Conservation (phyloP, 1,140 invertebrate species). For the Scylla paramamosain region DNA sequence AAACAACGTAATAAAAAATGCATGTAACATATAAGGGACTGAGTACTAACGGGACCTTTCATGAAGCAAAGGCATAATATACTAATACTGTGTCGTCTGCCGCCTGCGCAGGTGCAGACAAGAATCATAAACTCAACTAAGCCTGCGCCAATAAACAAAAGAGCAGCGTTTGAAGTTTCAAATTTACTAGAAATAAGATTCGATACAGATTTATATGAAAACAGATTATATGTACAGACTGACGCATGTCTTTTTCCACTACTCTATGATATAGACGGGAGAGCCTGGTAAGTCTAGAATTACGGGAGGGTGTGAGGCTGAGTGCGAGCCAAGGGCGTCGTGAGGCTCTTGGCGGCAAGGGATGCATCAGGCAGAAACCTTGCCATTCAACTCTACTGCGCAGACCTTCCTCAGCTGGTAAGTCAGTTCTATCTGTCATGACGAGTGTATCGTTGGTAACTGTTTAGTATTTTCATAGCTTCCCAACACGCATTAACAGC, state of each 20-base stretch:
- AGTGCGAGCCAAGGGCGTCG: background rate
- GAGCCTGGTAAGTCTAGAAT: too few species aligned
- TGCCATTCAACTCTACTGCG: background rate
- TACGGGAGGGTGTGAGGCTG: background rate
- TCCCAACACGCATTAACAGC: background rate
- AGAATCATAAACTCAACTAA: background rate
- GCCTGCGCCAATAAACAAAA: background rate
- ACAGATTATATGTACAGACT: background rate
- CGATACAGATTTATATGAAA: background rate
- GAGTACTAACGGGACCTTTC: too few species aligned
- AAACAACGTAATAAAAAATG: too few species aligned
- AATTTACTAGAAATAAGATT: background rate
- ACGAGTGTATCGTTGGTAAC: background rate
- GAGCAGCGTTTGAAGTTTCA: background rate
- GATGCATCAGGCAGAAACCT: background rate
- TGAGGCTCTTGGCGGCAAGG: background rate
- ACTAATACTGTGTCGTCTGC: background rate
- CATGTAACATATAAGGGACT: too few species aligned
- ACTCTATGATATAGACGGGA: background rate
- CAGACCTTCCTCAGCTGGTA: background rate
- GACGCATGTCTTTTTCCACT: background rate
- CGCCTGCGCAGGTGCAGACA: constrained; percentile 4
- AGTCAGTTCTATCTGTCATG: background rate
- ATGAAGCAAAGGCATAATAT: too few species aligned
- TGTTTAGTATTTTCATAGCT: too few species aligned